Percentiles rank a stretch among this genome's conserved stretches.
These are phyloP conservation scores for Rhagium mordax DNA, from an alignment of 2,888 invertebrate species.

Conservation along the genomic window DNA sequence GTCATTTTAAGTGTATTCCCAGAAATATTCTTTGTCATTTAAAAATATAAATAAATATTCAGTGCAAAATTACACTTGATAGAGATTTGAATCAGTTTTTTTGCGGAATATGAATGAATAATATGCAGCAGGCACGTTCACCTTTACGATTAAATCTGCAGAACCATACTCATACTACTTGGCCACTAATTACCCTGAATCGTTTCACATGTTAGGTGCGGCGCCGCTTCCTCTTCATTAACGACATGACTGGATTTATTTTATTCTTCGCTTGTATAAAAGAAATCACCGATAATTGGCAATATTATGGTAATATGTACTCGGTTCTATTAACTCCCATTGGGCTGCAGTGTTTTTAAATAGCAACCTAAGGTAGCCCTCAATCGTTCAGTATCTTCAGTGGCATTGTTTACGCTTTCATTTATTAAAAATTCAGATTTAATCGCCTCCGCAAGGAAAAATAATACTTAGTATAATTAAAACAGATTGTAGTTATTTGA, in stretches of 20 bases:
- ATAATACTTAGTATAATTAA: no score
- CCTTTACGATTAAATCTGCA: constrained; percentile 57
- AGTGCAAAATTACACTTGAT: constrained; percentile 16
- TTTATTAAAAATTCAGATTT: no score
- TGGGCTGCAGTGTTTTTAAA: no score
- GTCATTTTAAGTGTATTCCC: background rate
- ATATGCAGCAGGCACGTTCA: constrained; percentile 54
- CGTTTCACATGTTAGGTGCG: constrained; percentile 58
- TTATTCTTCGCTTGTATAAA: background rate
- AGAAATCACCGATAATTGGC: constrained; percentile 1
- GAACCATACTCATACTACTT: constrained; percentile 54
- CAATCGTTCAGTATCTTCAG: no score
- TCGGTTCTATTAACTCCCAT: constrained; percentile 1
- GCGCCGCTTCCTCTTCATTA: constrained; percentile 54
- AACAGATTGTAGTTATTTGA: background rate
- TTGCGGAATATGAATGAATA: constrained; percentile 52
- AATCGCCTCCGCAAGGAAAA: no score
- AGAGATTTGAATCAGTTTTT: constrained; percentile 35
- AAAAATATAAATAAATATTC: constrained; percentile 1
- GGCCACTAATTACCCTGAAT: constrained; percentile 58
- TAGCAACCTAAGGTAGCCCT: no score
- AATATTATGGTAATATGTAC: background rate
- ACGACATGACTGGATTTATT: constrained; percentile 50
- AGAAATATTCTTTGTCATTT: constrained; percentile 2
- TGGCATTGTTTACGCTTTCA: no score